Evolutionary conservation across 2,113 vertebrate genomes (phyloP).

Genomic region (Globicephala melas): DNA sequence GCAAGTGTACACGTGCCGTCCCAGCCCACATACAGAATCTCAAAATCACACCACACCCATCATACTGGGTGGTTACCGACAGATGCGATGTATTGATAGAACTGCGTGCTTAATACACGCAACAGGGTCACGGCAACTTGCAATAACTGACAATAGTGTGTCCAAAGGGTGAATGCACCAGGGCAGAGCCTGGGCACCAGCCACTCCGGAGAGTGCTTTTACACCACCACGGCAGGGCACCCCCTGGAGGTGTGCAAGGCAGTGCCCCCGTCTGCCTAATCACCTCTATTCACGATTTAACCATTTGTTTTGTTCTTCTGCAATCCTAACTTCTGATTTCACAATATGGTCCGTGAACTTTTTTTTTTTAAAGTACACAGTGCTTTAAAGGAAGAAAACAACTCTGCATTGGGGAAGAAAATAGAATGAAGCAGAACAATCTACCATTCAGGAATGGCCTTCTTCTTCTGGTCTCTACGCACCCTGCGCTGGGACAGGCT

Average conservation of each 20-base stretch:
- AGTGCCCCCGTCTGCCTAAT: background rate
- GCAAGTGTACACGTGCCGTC: accelerated
- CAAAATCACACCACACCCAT: background rate
- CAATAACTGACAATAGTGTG: background rate
- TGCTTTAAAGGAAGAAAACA: background rate
- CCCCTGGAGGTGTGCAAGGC: accelerated
- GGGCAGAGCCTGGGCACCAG: background rate
- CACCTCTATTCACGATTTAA: background rate
- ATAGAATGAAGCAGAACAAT: background rate
- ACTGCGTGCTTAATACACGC: background rate
- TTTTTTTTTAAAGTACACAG: background rate
- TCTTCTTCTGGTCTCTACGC: background rate
- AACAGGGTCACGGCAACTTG: background rate
- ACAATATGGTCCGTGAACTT: background rate
- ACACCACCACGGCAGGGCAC: no score
- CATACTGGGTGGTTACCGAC: background rate
- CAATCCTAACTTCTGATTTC: background rate
- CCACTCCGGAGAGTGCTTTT: background rate
- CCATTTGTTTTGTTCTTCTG: background rate
- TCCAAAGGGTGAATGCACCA: background rate
- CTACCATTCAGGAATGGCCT: background rate
- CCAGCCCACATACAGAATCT: background rate
- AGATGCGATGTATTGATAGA: background rate
- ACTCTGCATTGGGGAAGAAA: background rate
- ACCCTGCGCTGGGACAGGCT: no score